Percentiles rank a stretch among this genome's conserved stretches.
Evolutionary conservation across 2,888 invertebrate genomes (phyloP).

Genomic region (Drosophila leonis): DNA sequence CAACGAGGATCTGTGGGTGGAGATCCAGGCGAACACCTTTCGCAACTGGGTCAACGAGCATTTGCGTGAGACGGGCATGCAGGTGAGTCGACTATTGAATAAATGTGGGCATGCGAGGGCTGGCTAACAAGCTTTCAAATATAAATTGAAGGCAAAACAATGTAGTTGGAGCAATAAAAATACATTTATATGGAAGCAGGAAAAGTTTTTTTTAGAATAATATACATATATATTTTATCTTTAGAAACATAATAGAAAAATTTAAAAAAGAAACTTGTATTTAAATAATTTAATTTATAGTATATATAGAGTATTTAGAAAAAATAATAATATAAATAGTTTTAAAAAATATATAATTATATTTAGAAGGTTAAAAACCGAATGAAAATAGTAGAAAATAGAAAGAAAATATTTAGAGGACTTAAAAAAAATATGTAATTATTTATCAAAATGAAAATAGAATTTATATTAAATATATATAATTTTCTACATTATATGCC

Average conservation of each 20-base stretch:
- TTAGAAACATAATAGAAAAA: too few relatives aligned
- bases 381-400: too few relatives aligned
- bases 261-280: neutral
- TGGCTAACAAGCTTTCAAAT: neutral
- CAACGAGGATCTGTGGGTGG: conserved; percentile 97
- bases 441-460: neutral
- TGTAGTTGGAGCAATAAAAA: neutral
- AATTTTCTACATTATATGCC: neutral
- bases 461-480: neutral
- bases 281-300: too few relatives aligned
- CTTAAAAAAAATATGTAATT: too few relatives aligned
- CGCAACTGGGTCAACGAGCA: conserved; percentile 99
- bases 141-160: too few relatives aligned
- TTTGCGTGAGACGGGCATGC: conserved; percentile 89
- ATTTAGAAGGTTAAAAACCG: too few relatives aligned
- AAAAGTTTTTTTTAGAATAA: too few relatives aligned
- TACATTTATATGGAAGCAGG: neutral
- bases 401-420: too few relatives aligned
- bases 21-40: conserved; percentile 98
- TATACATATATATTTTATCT: too few relatives aligned
- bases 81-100: conserved; percentile 85
- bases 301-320: too few relatives aligned
- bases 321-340: too few relatives aligned
- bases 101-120: neutral
- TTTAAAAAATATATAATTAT: too few relatives aligned